Conservation (phyloP, 2,797 vertebrate genomes). For the Thamnophis elegans region DNA sequence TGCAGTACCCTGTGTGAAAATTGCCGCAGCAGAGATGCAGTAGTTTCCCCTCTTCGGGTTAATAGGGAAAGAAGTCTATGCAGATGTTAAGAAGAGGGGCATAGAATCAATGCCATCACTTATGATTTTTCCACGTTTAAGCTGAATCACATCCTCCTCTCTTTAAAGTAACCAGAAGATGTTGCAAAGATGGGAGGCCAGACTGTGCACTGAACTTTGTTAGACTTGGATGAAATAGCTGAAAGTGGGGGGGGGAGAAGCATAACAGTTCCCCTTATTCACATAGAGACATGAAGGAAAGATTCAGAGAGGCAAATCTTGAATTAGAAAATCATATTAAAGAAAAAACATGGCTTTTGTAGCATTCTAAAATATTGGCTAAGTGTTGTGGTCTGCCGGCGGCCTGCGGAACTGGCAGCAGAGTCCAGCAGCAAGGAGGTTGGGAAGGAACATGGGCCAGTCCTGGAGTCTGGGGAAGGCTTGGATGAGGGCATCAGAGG, state of each 20-base stretch:
- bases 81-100: neutral
- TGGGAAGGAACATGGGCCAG: too few relatives aligned
- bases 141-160: neutral
- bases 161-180: neutral
- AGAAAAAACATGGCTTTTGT: neutral
- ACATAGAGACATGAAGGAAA: neutral
- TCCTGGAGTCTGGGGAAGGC: too few relatives aligned
- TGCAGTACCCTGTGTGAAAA: constrained; percentile 14
- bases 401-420: too few relatives aligned
- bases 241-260: neutral
- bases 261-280: neutral
- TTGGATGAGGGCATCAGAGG: too few relatives aligned
- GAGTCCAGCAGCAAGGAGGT: too few relatives aligned
- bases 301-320: neutral
- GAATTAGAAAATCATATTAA: neutral
- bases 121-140: neutral
- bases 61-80: neutral
- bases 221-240: neutral
- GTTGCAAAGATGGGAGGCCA: neutral
- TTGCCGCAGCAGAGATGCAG: neutral
- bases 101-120: neutral
- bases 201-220: neutral
- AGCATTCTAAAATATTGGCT: neutral
- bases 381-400: too few relatives aligned
- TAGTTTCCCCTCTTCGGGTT: neutral